These are phyloP conservation scores for Spinus olivaceus DNA, from an alignment of 2,797 vertebrate species.

Conservation along the genomic window DNA sequence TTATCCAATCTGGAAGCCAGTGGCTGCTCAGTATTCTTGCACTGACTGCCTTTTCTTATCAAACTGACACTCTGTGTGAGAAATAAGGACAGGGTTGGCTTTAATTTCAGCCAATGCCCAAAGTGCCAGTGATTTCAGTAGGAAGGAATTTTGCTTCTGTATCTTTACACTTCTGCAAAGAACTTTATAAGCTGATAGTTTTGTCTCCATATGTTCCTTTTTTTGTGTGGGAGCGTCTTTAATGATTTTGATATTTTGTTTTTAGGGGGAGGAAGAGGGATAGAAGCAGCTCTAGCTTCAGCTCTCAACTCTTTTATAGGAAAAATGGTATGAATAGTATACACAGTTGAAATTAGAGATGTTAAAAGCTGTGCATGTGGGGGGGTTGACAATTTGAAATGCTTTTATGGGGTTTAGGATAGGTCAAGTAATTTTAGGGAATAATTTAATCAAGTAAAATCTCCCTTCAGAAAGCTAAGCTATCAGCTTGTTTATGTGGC, in stretches of 20 bases:
- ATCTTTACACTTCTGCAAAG: not conserved
- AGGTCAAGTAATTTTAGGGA: not conserved
- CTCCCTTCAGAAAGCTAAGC: not conserved
- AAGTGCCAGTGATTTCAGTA: not conserved
- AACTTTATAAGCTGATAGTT: constrained; percentile 34
- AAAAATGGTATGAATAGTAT: not conserved
- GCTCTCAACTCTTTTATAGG: not conserved
- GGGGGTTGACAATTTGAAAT: not conserved
- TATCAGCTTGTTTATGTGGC: constrained; percentile 28
- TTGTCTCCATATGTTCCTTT: constrained; percentile 1
- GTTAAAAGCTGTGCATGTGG: not conserved
- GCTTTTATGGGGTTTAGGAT: not conserved
- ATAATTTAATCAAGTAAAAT: not conserved
- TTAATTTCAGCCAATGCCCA: not conserved
- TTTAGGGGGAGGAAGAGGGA: not conserved
- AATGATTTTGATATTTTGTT: constrained; percentile 27
- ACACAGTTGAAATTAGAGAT: not conserved
- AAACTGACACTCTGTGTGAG: not conserved
- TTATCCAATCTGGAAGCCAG: not conserved
- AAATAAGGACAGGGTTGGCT: not conserved
- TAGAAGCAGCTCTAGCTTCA: not conserved
- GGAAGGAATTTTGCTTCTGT: not conserved
- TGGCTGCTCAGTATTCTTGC: constrained; percentile 3
- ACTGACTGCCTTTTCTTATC: constrained; percentile 13
- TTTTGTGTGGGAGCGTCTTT: constrained; percentile 8